These are phyloP conservation scores for Blennius ocellaris DNA, from an alignment of 2,113 vertebrate species.

Conservation along the genomic window DNA sequence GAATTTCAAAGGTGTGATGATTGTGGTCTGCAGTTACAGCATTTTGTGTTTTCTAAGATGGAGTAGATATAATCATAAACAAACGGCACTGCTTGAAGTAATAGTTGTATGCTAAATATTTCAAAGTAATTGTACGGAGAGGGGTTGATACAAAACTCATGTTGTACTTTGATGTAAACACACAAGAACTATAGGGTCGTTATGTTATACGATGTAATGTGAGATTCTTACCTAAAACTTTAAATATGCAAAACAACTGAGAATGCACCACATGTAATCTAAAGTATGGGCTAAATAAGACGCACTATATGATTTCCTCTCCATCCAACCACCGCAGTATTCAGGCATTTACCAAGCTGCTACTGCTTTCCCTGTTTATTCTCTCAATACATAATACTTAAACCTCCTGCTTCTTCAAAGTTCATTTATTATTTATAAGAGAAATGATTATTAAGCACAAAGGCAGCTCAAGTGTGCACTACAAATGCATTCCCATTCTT, in stretches of 20 bases:
- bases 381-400: constrained; percentile 6
- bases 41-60: too few species aligned
- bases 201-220: not conserved
- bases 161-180: not conserved
- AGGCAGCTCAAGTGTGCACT: constrained; percentile 20
- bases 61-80: too few species aligned
- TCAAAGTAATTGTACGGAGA: not conserved
- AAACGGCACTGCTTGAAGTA: too few species aligned
- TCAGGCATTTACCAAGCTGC: not conserved
- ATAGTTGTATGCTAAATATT: not conserved
- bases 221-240: not conserved
- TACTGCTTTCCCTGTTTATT: not conserved
- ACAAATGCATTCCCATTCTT: constrained; percentile 13
- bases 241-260: not conserved
- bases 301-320: not conserved
- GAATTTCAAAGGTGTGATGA: too few species aligned
- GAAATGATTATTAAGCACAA: constrained; percentile 36
- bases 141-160: not conserved
- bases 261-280: not conserved
- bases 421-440: constrained; percentile 48
- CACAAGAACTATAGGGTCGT: not conserved
- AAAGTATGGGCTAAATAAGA: not conserved
- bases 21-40: too few species aligned
- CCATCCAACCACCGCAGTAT: not conserved
- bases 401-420: constrained; percentile 1